Base-by-base conservation (phyloP, 2,113 vertebrate genomes). In the Perca schrenkii region DNA sequence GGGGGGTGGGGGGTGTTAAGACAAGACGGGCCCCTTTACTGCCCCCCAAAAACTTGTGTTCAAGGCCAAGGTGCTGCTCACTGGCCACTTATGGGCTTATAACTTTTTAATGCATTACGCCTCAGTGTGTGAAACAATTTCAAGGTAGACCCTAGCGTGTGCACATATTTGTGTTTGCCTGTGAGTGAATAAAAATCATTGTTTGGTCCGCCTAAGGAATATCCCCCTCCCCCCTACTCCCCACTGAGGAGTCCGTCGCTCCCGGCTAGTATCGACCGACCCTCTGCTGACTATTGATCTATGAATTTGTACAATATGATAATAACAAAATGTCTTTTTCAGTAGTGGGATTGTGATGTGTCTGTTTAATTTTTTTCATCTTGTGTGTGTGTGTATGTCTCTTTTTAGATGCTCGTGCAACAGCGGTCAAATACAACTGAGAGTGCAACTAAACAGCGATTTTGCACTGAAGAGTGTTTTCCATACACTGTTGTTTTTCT, bases 301-400 rank as follows among this genome's bases (percentile, higher is more conserved):
- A 89, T 84, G 77, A 92, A 89, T 93, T 93, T 92, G 91, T 86
- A 81, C 85, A 90, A 92, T 86, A 86, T 90, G 74, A 89, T 91
- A 83, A 88, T 85, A 91, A 83, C 76, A 87, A 79, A 1, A 79
- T 49, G 78, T 91, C 80, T 90, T 57, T 79, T 79, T 83, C 54
- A 62, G 74, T 71, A 66, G 74, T 3, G 49, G 49, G 49, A 58
- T 77, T 85, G 52, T 65, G 67, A 92, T 86, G 62, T 72, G 60
- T 83, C 70, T 85, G 61, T 90, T 87, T 66, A 47, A 74, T 86
- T 71, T 52, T 58, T 64, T 50, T 36, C 14, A 19, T 68, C 1
- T 64, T 1, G 16, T 6, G 4, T 54, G 10, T 43, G 40, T 10
- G 40, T 43, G 40, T 43, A 1, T 31, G 49, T 56, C 52, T 73